Percentiles rank a stretch among this genome's conserved stretches.
Conservation (phyloP, 1,140 invertebrate genomes). For the Papilio glaucus region DNA sequence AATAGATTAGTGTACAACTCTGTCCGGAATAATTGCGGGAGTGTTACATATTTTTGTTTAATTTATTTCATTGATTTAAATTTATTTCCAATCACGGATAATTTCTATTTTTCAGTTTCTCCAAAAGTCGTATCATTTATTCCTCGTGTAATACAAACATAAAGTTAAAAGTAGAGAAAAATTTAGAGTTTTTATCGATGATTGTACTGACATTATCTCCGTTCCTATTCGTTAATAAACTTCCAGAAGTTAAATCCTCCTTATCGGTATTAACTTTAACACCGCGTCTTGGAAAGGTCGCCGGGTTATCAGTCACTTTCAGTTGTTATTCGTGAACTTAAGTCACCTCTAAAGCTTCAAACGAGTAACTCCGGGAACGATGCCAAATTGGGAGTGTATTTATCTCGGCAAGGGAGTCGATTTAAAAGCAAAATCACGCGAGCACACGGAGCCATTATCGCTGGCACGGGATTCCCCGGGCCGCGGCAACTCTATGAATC, state of each 20-base stretch:
- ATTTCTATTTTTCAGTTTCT: no score
- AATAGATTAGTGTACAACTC: no score
- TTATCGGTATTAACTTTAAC: slow-evolving; percentile 31
- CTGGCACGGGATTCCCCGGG: slow-evolving; percentile 75
- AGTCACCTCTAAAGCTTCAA: slow-evolving; percentile 69
- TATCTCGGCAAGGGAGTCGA: slow-evolving; percentile 77
- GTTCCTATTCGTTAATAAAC: neutral
- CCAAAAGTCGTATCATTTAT: no score
- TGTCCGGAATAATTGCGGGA: no score
- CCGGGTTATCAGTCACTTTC: slow-evolving; percentile 65
- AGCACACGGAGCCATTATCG: slow-evolving; percentile 80
- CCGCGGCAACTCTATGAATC: slow-evolving; percentile 82
- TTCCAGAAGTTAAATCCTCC: neutral
- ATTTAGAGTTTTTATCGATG: neutral
- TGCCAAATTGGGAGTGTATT: slow-evolving; percentile 77
- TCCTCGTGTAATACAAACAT: no score
- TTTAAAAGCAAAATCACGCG: slow-evolving; percentile 82
- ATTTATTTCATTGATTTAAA: no score
- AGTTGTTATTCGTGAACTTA: slow-evolving; percentile 70
- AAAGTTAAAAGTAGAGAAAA: neutral
- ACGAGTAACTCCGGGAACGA: slow-evolving; percentile 62
- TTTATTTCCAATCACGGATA: no score
- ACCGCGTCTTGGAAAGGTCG: slow-evolving; percentile 42
- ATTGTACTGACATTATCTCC: neutral
- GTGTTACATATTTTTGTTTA: no score